Evolutionary conservation across 2,888 invertebrate genomes (phyloP).

Genomic region (Chrysodeixis includens): DNA sequence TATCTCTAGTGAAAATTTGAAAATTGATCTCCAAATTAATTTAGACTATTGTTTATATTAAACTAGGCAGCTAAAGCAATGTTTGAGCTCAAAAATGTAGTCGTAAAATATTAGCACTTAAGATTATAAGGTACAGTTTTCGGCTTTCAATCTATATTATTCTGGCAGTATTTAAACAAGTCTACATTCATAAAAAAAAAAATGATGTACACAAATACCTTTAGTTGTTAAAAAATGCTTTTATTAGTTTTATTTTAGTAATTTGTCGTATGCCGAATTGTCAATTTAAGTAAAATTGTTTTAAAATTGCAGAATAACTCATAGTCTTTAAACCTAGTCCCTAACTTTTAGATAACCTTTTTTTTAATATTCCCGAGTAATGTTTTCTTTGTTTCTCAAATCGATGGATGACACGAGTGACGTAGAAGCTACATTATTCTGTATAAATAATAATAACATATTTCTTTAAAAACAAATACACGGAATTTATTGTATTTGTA

Average conservation of each 20-base stretch:
- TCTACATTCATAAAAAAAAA: slow-evolving; percentile 25
- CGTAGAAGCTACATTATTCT: too few species aligned
- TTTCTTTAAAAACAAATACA: too few species aligned
- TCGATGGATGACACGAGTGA: too few species aligned
- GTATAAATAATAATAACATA: too few species aligned
- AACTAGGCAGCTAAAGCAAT: not conserved
- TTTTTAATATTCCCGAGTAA: too few species aligned
- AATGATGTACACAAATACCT: slow-evolving; percentile 39
- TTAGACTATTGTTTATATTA: not conserved
- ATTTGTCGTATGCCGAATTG: slow-evolving; percentile 50
- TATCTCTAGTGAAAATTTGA: not conserved
- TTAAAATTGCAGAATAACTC: slow-evolving; percentile 32
- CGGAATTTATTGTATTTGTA: too few species aligned
- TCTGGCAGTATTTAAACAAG: slow-evolving; percentile 22
- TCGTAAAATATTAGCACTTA: not conserved
- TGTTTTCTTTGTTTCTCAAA: too few species aligned
- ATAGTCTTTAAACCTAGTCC: too few species aligned
- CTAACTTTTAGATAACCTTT: too few species aligned
- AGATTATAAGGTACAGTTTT: not conserved
- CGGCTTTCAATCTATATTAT: not conserved
- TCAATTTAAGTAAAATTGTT: slow-evolving; percentile 48
- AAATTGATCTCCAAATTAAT: slow-evolving; percentile 1
- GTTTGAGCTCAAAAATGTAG: slow-evolving; percentile 1
- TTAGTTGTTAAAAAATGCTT: slow-evolving; percentile 67
- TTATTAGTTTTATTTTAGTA: too few species aligned